Base-by-base conservation (phyloP, 2,888 invertebrate species). In the Tipula confusa region DNA sequence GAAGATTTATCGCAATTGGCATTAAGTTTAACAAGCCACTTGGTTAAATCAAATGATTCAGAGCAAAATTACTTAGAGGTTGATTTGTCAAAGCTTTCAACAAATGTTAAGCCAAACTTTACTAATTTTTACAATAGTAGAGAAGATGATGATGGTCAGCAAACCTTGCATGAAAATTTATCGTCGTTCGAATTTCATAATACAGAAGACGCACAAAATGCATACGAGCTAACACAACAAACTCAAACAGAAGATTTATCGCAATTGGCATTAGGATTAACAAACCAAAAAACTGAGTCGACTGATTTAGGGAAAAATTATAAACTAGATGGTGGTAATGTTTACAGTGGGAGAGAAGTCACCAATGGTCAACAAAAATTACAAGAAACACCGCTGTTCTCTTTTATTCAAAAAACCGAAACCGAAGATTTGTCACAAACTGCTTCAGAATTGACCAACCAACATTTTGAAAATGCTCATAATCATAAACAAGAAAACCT, bases 1-100 rank as follows among this genome's bases (percentile, higher is more conserved):
- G 83, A 43, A 48, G 82, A 83, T 83, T 83, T 48, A n/a, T 83
- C 43, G 9, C 29, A 43, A 48, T 33, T 82, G 15, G 2, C 29
- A 3, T 1, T 18, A 11, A 36, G 18, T 3, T 29, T 80, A n/a
- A 29, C 80, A 80, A 29, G 13, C 11, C 29, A 31, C 6, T 3
- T 2, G 5, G n/a, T 7, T 6, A 15, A 15, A 3, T 9, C 79
- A 1, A 5, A 28, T 6, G 80, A 29, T 15, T 18, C 29, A 80
- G 13, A 7, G 15, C 80, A 31, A 31, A 4, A 31, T n/a, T n/a
- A 80, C 80, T 80, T 48, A 48, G 7, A 48, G 11, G 48, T n/a
- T n/a, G 43, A 43, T 43, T 43, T 43, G 2, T 43, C 43, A 43
- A 15, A 5, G 15, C n/a, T n/a, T 43, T 15, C 15, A 43, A 43